These are phyloP conservation scores for Bradypodion pumilum DNA, from an alignment of 2,797 vertebrate genomes.

Conservation along the genomic window DNA sequence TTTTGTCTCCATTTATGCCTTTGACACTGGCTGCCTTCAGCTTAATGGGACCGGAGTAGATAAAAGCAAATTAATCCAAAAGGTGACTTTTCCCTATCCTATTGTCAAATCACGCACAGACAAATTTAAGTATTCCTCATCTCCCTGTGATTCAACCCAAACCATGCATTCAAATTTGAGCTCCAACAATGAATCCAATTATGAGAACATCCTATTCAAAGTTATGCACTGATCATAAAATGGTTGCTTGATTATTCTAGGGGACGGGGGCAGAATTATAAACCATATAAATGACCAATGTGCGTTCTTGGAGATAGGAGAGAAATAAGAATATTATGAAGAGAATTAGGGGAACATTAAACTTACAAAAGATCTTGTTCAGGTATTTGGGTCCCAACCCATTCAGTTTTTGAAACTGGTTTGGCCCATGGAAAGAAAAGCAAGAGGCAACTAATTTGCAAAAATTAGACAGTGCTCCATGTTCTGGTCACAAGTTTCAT, in stretches of 20 bases:
- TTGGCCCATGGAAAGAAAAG: neutral
- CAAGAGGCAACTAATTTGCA: no score
- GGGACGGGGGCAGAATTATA: constrained; percentile 37
- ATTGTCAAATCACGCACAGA: constrained; percentile 56
- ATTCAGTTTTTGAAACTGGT: neutral
- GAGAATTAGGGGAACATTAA: neutral
- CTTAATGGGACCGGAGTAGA: constrained; percentile 66
- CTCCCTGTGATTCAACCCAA: neutral
- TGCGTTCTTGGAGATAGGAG: neutral
- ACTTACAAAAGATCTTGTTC: neutral
- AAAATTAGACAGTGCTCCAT: no score
- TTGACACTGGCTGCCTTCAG: constrained; percentile 69
- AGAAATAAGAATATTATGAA: constrained; percentile 39
- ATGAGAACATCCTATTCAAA: constrained; percentile 52
- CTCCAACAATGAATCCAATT: constrained; percentile 48
- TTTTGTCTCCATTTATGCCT: constrained; percentile 71
- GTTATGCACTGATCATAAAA: constrained; percentile 39
- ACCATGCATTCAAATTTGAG: constrained; percentile 49
- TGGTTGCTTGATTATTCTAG: neutral
- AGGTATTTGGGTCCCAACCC: neutral
- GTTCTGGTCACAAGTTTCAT: no score
- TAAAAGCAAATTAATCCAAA: constrained; percentile 71
- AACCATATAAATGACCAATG: constrained; percentile 33
- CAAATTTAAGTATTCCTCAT: constrained; percentile 45
- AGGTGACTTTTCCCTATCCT: constrained; percentile 60